These are phyloP conservation scores for Papilio glaucus DNA, from an alignment of 1,140 invertebrate genomes.

Conservation along the genomic window DNA sequence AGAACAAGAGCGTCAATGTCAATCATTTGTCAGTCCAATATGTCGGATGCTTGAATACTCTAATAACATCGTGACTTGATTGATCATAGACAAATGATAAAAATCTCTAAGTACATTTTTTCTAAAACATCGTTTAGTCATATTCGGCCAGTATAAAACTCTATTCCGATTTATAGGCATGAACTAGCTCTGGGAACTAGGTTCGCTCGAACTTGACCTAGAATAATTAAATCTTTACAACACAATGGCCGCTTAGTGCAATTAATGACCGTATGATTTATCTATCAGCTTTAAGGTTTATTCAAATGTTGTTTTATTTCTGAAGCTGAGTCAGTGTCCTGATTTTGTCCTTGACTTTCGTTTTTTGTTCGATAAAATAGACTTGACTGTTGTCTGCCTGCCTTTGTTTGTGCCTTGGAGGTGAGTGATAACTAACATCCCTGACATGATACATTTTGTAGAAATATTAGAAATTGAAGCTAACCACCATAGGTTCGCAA, in stretches of 20 bases:
- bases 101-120: neutral
- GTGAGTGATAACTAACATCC: no score
- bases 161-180: neutral
- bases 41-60: neutral
- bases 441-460: no score
- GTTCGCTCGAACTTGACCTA: slow-evolving; percentile 7
- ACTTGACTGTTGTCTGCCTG: no score
- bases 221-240: neutral
- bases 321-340: neutral
- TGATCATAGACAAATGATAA: neutral
- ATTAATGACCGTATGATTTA: slow-evolving; percentile 2
- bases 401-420: no score
- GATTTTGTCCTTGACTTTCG: no score
- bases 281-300: neutral
- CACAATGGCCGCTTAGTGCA: neutral
- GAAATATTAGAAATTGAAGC: no score
- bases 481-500: no score
- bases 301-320: neutral
- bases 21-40: no score
- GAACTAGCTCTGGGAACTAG: neutral
- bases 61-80: neutral
- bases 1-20: no score
- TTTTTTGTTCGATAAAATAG: no score
- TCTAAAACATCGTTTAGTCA: neutral
- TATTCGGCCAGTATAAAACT: neutral